Conservation (phyloP, 2,797 vertebrate genomes). For the Xerus rutilus region DNA sequence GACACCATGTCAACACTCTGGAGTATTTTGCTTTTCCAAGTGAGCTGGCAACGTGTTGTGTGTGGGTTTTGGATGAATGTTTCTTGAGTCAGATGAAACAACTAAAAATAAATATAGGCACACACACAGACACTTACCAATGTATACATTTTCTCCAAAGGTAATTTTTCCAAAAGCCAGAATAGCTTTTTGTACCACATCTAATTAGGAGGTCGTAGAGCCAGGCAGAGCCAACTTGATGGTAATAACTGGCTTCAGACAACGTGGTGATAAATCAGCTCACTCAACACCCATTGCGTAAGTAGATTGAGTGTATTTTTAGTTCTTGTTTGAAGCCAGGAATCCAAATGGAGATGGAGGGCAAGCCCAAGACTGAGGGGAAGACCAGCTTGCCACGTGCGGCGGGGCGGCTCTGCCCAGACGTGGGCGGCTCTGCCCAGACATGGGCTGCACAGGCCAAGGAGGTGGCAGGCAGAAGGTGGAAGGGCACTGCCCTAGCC, state of each 20-base stretch:
- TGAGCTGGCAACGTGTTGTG: background rate
- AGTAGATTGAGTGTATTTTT: constrained; percentile 80
- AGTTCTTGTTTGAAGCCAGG: constrained; percentile 56
- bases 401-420: background rate
- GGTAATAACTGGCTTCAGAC: constrained; percentile 80
- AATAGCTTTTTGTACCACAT: constrained; percentile 55
- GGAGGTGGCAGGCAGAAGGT: too few species aligned
- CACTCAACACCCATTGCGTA: constrained; percentile 65
- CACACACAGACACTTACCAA: constrained; percentile 2
- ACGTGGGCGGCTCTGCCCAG: too few species aligned
- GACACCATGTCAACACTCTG: background rate
- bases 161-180: constrained; percentile 16
- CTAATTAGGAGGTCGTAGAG: constrained; percentile 79
- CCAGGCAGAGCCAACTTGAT: constrained; percentile 78
- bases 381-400: rapidly evolving
- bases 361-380: background rate
- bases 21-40: background rate
- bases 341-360: constrained; percentile 61
- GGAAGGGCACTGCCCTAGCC: too few species aligned
- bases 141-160: constrained; percentile 47
- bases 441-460: rapidly evolving
- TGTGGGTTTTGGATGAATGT: background rate
- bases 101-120: constrained; percentile 61
- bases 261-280: constrained; percentile 71
- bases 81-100: constrained; percentile 53